phyloP scores from a whole-genome alignment of 92 coral and sea anemone genomes.

The Bergia puertoricense region DNA sequence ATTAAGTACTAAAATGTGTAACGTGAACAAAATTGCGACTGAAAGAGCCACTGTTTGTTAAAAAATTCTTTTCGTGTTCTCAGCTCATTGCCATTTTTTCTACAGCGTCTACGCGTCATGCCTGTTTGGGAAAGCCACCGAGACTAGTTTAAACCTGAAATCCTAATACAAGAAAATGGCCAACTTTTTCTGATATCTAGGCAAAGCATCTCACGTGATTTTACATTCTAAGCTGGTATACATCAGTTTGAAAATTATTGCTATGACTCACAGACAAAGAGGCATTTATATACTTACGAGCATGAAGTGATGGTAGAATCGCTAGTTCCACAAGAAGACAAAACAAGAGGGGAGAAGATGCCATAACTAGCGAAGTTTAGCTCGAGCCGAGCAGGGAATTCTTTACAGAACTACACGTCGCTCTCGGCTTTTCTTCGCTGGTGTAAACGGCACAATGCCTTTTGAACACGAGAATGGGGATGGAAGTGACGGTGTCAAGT shows the following conservation, averaged over 20 bases:
- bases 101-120: neutral
- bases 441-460: neutral
- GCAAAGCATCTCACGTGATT: neutral
- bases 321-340: neutral
- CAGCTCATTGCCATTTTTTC: neutral
- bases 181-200: no score
- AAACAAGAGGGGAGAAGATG: neutral
- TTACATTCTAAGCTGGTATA: no score
- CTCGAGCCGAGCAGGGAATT: slow-evolving; percentile 23
- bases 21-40: no score
- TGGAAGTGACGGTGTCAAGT: neutral
- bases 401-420: slow-evolving; percentile 11
- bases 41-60: no score
- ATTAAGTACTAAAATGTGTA: no score
- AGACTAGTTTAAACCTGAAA: neutral
- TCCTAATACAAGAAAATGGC: neutral
- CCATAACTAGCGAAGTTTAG: slow-evolving; percentile 22
- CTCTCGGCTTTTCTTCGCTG: slow-evolving; percentile 26
- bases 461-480: neutral
- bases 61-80: no score
- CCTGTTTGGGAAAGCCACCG: neutral
- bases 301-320: neutral
- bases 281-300: slow-evolving; percentile 1
- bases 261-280: neutral
- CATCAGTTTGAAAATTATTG: neutral